phyloP scores from a whole-genome alignment of 1,140 invertebrate species.

The Eupristina koningsbergeri region DNA sequence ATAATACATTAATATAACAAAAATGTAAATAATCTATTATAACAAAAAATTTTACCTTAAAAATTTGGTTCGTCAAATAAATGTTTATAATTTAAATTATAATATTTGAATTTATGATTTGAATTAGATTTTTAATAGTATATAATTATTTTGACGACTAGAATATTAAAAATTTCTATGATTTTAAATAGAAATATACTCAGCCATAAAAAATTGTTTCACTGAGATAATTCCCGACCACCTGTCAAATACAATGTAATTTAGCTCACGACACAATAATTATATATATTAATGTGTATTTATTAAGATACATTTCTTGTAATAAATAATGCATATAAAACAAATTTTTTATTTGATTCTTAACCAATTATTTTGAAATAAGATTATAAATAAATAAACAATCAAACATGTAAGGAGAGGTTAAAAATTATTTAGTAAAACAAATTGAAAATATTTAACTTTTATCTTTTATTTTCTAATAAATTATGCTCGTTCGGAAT shows the following conservation, averaged over 20 bases:
- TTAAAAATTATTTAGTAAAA: conserved; percentile 31
- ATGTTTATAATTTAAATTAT: neutral
- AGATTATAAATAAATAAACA: conserved; percentile 2
- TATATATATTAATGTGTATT: conserved; percentile 59
- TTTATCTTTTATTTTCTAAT: conserved; percentile 64
- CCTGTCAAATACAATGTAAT: conserved; percentile 29
- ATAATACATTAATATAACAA: neutral
- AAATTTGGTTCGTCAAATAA: conserved; percentile 5
- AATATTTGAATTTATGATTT: conserved; percentile 15
- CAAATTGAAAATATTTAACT: conserved; percentile 42
- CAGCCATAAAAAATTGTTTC: conserved; percentile 31
- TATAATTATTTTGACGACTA: conserved; percentile 17
- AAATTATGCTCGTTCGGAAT: conserved; percentile 64
- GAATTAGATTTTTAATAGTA: neutral
- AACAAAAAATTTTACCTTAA: conserved; percentile 29
- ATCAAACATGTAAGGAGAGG: neutral
- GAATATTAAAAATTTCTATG: neutral
- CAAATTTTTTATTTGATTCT: neutral
- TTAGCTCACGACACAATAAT: conserved; percentile 51
- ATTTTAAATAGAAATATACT: neutral
- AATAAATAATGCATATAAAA: conserved; percentile 58
- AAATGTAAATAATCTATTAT: conserved; percentile 49
- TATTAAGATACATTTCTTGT: conserved; percentile 64
- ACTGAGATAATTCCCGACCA: conserved; percentile 19
- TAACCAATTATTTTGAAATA: neutral